phyloP scores from a whole-genome alignment of 2,113 vertebrate species.

The Micromys minutus region DNA sequence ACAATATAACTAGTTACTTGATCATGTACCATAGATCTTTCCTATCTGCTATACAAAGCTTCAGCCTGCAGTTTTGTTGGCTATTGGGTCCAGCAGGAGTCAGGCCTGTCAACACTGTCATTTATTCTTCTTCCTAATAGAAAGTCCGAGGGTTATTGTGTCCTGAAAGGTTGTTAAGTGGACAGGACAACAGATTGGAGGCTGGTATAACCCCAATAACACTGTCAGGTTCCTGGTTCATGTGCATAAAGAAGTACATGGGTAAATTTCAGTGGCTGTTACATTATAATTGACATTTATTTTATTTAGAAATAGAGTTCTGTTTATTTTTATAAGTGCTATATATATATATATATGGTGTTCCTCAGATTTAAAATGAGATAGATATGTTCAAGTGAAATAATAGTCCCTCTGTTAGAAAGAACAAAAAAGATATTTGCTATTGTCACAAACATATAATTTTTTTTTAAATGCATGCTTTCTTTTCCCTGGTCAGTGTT shows the following conservation, averaged over 20 bases:
- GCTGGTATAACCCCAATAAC: background rate
- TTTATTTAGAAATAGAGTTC: conserved; percentile 55
- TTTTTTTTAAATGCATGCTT: conserved; percentile 6
- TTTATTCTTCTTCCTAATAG: conserved; percentile 27
- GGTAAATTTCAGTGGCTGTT: background rate
- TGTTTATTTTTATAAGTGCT: conserved; percentile 21
- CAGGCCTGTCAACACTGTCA: background rate
- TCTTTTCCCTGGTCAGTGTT: background rate
- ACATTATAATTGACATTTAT: conserved; percentile 51
- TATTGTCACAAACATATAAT: conserved; percentile 46
- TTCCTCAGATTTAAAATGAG: background rate
- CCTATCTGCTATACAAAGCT: background rate
- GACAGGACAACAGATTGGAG: background rate
- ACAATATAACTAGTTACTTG: background rate
- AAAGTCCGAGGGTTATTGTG: background rate
- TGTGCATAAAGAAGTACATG: background rate
- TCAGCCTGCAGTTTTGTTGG: background rate
- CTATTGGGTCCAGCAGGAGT: background rate
- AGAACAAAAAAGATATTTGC: conserved; percentile 52
- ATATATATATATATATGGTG: background rate
- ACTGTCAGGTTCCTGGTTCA: background rate
- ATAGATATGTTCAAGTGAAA: conserved; percentile 42
- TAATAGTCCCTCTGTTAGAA: background rate
- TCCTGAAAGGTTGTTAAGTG: background rate
- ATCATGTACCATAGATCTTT: background rate